Percentiles rank a stretch among this genome's conserved stretches.
Conservation (phyloP, 1,140 invertebrate species). For the Bombus waltoni region DNA sequence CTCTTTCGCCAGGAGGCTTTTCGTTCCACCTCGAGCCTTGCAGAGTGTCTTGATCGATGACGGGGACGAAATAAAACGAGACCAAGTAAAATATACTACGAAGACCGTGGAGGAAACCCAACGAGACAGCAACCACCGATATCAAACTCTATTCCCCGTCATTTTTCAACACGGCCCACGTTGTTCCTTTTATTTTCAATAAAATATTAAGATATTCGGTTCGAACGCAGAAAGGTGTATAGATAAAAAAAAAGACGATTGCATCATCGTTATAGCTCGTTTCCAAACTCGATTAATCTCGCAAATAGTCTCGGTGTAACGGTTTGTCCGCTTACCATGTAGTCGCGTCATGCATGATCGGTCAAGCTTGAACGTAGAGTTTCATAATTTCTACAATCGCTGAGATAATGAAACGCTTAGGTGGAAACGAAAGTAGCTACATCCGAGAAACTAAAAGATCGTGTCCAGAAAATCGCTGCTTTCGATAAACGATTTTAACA, state of each 20-base stretch:
- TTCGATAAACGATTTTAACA: neutral
- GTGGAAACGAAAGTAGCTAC: neutral
- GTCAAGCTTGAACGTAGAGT: neutral
- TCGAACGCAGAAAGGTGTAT: neutral
- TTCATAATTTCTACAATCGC: neutral
- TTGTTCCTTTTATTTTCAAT: neutral
- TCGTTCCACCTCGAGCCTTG: neutral
- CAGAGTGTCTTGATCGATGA: constrained; percentile 32
- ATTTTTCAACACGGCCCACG: neutral
- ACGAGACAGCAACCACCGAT: constrained; percentile 3
- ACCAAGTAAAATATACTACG: neutral
- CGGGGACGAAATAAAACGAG: constrained; percentile 17
- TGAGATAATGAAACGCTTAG: neutral
- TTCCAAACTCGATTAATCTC: neutral
- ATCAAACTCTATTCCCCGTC: constrained; percentile 21
- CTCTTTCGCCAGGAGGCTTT: constrained; percentile 19
- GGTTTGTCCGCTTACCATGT: neutral
- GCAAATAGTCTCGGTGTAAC: neutral
- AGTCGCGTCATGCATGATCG: constrained; percentile 11
- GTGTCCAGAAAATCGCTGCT: neutral
- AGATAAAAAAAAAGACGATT: neutral
- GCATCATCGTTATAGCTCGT: neutral
- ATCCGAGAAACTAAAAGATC: neutral
- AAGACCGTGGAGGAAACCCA: neutral
- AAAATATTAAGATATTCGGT: neutral